Evolutionary conservation across 2,888 invertebrate genomes (phyloP), one percentile per base, ranked within the genome.

Genomic region (Volucella zonaria): DNA sequence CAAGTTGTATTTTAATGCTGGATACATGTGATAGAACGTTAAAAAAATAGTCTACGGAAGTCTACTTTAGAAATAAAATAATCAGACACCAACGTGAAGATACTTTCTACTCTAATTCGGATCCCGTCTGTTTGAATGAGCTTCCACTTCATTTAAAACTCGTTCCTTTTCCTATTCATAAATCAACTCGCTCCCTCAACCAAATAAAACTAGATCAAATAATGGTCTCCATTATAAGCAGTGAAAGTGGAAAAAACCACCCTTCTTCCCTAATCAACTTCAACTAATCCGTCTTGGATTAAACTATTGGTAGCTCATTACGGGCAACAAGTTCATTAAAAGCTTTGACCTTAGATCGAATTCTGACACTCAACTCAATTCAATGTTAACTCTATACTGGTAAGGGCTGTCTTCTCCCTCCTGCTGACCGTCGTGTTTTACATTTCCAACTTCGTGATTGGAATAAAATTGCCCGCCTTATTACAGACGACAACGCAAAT

Each of bases 381-480:
- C 31, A 31, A 31, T 31, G 31, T 31, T 31, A 31, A 31, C 31
- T 6, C 31, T 31, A 31, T 31, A 31, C 31, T 6, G 4, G 31
- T 31, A 31, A 31, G 56, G 12, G 67, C 12, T 49, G 12, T 43
- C 38, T 23, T n/a, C 12, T 62, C 62, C 47, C 23, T 40, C 18
- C 31, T 23, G 49, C 62, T 62, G 40, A 43, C 61, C 52, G 8
- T 61, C 76, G 38, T 76, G 76, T 68, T 76, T 76, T 68, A 76
- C 76, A 76, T 61, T 78, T 80, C 61, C 62, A 56, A 56, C 56
- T 52, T 74, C 74, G 67, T 80, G 74, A 74, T 80, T 74, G 74
- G 68, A 80, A 74, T 80, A 56, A 73, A 62, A 74, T 74, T 75
- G 67, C 38, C 54, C 54, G 59, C 38, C 54, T 42, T 74, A 62